phyloP scores from a whole-genome alignment of 2,113 vertebrate genomes.

The Potamarius usumacintae region DNA sequence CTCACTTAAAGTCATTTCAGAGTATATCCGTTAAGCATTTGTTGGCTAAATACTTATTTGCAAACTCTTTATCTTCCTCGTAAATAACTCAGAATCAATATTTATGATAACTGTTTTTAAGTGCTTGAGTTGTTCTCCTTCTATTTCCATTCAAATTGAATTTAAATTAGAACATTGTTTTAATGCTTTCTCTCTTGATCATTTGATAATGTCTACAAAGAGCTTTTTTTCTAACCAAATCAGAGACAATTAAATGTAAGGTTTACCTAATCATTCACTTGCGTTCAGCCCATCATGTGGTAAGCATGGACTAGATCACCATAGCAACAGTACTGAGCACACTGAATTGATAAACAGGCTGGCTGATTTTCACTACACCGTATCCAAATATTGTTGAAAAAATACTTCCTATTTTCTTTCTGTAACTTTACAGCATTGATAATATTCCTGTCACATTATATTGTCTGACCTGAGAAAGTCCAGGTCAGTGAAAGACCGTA shows the following conservation, averaged over 20 bases:
- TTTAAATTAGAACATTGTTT: not conserved
- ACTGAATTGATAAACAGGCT: slow-evolving; percentile 13
- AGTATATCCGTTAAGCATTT: slow-evolving; percentile 17
- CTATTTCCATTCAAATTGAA: not conserved
- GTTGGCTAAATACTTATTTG: not conserved
- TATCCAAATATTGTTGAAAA: slow-evolving; percentile 40
- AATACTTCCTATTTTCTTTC: slow-evolving; percentile 27
- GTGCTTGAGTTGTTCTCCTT: not conserved
- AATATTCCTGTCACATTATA: not conserved
- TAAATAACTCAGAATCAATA: slow-evolving; percentile 6
- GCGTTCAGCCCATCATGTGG: slow-evolving; percentile 30
- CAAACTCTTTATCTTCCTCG: not conserved
- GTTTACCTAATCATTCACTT: slow-evolving; percentile 16
- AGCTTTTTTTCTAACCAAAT: not conserved
- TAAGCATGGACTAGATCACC: slow-evolving; percentile 50
- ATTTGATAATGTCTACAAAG: not conserved
- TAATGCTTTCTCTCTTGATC: slow-evolving; percentile 7
- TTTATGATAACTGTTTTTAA: slow-evolving; percentile 20
- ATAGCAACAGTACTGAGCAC: slow-evolving; percentile 55
- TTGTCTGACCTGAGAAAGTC: not conserved
- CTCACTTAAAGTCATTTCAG: not conserved
- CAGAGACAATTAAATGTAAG: slow-evolving; percentile 7
- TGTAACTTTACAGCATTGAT: slow-evolving; percentile 14
- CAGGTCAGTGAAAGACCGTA: too few species aligned
- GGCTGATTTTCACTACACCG: slow-evolving; percentile 24